These are phyloP conservation scores for Diaphora mendica DNA, from an alignment of 2,888 invertebrate species.

Conservation along the genomic window DNA sequence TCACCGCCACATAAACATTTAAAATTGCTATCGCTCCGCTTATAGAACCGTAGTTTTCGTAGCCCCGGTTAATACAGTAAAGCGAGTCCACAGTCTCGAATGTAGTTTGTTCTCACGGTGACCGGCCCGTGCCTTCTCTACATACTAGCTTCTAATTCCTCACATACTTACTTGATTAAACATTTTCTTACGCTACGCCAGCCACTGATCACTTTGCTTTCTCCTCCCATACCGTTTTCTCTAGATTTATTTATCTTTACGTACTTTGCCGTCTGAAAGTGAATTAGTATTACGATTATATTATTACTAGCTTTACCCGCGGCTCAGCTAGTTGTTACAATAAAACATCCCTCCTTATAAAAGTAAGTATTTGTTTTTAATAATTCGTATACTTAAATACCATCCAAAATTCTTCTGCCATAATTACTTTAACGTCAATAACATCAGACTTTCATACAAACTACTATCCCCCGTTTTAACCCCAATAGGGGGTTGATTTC, in stretches of 20 bases:
- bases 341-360: too few relatives aligned
- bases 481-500: too few relatives aligned
- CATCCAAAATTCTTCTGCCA: too few relatives aligned
- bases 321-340: too few relatives aligned
- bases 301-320: too few relatives aligned
- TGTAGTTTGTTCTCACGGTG: constrained; percentile 76
- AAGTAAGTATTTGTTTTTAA: too few relatives aligned
- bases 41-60: constrained; percentile 42
- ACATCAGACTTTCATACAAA: too few relatives aligned
- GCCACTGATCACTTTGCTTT: too few relatives aligned
- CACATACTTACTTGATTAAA: constrained; percentile 47
- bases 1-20: too few relatives aligned
- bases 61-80: constrained; percentile 55
- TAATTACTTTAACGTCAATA: too few relatives aligned
- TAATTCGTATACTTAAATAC: too few relatives aligned
- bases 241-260: not conserved
- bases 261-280: constrained; percentile 5
- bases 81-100: constrained; percentile 55
- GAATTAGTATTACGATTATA: not conserved
- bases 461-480: too few relatives aligned
- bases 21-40: constrained; percentile 11
- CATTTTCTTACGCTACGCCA: constrained; percentile 43
- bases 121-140: constrained; percentile 52
- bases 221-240: constrained; percentile 16
- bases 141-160: constrained; percentile 53